Conservation (phyloP, 2,888 invertebrate species). For the Thumatha senex region DNA sequence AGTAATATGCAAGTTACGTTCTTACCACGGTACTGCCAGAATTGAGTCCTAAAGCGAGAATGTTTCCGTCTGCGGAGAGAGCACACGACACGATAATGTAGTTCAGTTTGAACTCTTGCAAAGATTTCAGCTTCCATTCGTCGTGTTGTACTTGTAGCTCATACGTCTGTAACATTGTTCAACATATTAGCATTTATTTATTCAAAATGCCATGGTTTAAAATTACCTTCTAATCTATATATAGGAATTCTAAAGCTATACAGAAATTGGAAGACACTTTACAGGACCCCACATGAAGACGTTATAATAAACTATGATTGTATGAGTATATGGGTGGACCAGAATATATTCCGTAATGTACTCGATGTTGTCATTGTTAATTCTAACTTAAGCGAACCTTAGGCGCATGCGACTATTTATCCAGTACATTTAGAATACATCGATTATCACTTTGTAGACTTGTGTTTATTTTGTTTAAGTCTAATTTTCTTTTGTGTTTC, state of each 20-base stretch:
- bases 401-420: constrained; percentile 8
- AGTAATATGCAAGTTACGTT: background rate
- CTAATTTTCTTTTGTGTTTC: background rate
- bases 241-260: too few species aligned
- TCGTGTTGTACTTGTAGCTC: constrained; percentile 50
- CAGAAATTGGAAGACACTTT: too few species aligned
- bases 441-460: constrained; percentile 27
- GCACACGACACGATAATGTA: constrained; percentile 68
- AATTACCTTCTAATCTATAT: too few species aligned
- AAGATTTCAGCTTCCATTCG: constrained; percentile 46
- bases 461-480: background rate
- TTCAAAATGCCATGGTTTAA: too few species aligned
- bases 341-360: constrained; percentile 31
- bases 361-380: constrained; percentile 39
- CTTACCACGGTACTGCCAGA: constrained; percentile 86
- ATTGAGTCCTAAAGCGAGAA: constrained; percentile 85
- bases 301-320: constrained; percentile 27
- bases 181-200: too few species aligned
- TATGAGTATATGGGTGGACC: constrained; percentile 23
- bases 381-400: constrained; percentile 23
- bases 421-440: constrained; percentile 18
- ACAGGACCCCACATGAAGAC: too few species aligned
- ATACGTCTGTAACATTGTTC: constrained; percentile 49
- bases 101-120: constrained; percentile 62
- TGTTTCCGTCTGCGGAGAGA: constrained; percentile 79